A percentile compares a stretch with the other conserved stretches of the same genome.
phyloP scores from a whole-genome alignment of 2,113 vertebrate genomes.

The Calidris pugnax region DNA sequence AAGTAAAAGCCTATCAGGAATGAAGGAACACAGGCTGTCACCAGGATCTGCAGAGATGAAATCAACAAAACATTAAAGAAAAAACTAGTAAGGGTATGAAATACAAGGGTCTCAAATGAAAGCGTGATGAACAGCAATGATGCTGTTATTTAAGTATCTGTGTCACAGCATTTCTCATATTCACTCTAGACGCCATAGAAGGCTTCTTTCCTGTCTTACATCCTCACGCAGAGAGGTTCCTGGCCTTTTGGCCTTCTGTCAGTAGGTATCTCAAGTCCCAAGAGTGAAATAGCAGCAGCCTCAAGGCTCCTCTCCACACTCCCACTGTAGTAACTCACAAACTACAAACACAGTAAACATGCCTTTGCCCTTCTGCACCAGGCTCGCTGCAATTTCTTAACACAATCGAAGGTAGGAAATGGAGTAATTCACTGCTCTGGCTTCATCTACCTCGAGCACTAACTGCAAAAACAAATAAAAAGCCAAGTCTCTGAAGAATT shows the following conservation, averaged over 20 bases:
- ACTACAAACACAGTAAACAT: neutral
- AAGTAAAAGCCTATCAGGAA: neutral
- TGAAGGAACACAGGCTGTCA: neutral
- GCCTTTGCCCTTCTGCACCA: neutral
- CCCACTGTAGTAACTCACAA: neutral
- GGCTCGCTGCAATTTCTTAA: neutral
- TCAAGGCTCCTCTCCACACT: neutral
- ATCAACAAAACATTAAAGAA: neutral
- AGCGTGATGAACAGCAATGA: neutral
- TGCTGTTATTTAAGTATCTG: neutral
- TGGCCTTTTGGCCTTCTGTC: neutral
- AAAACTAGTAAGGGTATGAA: neutral
- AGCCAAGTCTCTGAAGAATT: neutral
- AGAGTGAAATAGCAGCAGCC: neutral
- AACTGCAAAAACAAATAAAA: neutral
- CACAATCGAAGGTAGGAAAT: neutral
- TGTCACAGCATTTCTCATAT: neutral
- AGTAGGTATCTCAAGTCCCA: neutral
- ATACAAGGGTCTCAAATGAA: neutral
- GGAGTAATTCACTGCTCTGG: neutral
- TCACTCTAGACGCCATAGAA: fast-evolving
- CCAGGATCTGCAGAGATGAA: neutral
- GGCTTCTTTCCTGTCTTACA: neutral
- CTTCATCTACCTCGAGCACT: neutral
- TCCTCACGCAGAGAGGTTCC: neutral